Base-by-base conservation (phyloP, 1,140 invertebrate genomes). In the Drosophila gunungcola region DNA sequence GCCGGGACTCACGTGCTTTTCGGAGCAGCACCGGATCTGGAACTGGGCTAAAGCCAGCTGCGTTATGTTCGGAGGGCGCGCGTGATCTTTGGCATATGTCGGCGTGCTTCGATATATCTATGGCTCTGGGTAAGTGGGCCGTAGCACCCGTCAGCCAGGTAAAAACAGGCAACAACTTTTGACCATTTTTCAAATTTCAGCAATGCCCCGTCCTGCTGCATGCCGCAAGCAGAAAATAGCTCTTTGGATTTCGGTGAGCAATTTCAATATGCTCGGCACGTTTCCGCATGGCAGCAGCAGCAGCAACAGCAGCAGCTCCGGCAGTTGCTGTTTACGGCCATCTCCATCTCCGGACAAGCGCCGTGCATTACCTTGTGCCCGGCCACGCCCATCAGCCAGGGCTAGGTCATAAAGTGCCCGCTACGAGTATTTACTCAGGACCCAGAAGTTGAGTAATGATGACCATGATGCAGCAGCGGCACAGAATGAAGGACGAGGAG, bases 31-130 rank as follows among this genome's bases (percentile, higher is more conserved):
- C 64, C 41, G 42, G 12, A 69, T 36, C 57, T 41, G 57, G 56
- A 77, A 77, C 73, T 78, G 64, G 74, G 74, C 77, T 77, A 77
- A 61, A 65, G 36, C 57, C 73, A 75, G 39, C 49, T 54, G 45
- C 27, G 64, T 68, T 68, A 69, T 69, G 63, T 69, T 69, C 63
- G 48, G 29, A 32, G 5, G 41, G 12, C 41, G 73, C 51, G 73
- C 74, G 74, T 78, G 74, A 77, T 78, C 63, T 77, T 77, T 77
- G 74, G 73, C 74, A 77, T 77, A 77, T 69, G 64, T 60, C 64
- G 51, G 64, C 61, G 29, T 65, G 60, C 61, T 43, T 32, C 61
- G 46, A 72, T 72, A 48, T 67, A 68, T 55, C 42, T 43, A 41
- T 46, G 63, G 62, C 62, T 67, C 41, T 69, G 62, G 65, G 63